Percentiles rank a stretch among this genome's conserved stretches.
Evolutionary conservation across 2,888 invertebrate genomes (phyloP).

Genomic region (Chrysolina americana): DNA sequence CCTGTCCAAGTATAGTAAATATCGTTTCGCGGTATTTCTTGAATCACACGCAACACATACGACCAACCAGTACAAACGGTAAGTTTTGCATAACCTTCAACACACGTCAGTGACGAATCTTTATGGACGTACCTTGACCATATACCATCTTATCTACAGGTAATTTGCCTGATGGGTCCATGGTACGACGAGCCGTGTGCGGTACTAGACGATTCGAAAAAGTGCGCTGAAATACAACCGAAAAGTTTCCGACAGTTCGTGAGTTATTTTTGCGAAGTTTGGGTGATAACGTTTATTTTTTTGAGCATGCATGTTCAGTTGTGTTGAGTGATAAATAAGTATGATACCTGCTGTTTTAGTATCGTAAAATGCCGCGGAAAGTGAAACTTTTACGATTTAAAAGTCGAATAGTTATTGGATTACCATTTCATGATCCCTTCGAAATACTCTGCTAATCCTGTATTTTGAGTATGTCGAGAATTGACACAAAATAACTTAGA

Average conservation of each 20-base stretch:
- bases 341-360: not conserved
- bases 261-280: not conserved
- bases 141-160: slow-evolving; percentile 60
- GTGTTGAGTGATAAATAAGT: not conserved
- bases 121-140: slow-evolving; percentile 57
- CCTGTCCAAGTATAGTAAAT: not conserved
- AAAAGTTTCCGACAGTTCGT: not conserved
- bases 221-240: not conserved
- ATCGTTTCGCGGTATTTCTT: slow-evolving; percentile 10
- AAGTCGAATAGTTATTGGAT: no score
- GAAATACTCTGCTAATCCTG: no score
- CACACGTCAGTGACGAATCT: slow-evolving; percentile 17
- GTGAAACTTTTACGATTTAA: no score
- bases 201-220: not conserved
- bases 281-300: not conserved
- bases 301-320: not conserved
- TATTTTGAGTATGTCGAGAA: no score
- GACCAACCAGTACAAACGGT: not conserved
- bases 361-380: no score
- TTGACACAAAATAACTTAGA: no score
- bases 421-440: no score
- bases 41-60: slow-evolving; percentile 6
- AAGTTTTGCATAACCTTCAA: slow-evolving; percentile 25
- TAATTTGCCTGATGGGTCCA: slow-evolving; percentile 42
- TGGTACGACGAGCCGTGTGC: slow-evolving; percentile 16